These are phyloP conservation scores for Ptilonorhynchus violaceus DNA, from an alignment of 2,113 vertebrate genomes.

Conservation along the genomic window DNA sequence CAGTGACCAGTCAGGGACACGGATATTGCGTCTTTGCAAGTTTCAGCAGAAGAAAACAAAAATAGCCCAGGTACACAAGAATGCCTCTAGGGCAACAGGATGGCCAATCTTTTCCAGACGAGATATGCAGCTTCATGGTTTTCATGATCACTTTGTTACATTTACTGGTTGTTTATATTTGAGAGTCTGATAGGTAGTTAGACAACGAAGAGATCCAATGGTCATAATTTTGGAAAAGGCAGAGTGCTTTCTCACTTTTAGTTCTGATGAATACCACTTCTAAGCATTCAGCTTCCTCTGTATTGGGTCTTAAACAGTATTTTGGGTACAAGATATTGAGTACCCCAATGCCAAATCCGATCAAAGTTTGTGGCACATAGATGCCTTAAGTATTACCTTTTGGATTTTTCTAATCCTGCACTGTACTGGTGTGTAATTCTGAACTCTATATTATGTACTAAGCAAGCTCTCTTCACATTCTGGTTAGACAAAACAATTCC, in stretches of 20 bases:
- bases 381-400: too few species aligned
- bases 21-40: conserved; percentile 89
- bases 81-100: neutral
- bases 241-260: neutral
- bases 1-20: conserved; percentile 86
- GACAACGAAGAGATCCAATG: neutral
- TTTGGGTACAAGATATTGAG: neutral
- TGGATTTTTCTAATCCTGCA: too few species aligned
- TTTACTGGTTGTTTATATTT: neutral
- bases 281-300: neutral
- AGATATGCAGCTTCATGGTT: neutral
- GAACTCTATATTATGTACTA: too few species aligned
- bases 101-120: neutral
- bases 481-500: too few species aligned
- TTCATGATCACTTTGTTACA: neutral
- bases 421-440: too few species aligned
- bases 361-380: neutral
- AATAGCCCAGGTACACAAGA: conserved; percentile 86
- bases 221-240: neutral
- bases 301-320: neutral
- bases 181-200: neutral
- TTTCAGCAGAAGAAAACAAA: conserved; percentile 98
- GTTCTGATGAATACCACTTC: neutral
- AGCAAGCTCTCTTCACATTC: too few species aligned
- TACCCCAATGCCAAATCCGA: neutral